Evolutionary conservation across 2,113 vertebrate genomes (phyloP).

Genomic region (Motacilla tschutschensis): DNA sequence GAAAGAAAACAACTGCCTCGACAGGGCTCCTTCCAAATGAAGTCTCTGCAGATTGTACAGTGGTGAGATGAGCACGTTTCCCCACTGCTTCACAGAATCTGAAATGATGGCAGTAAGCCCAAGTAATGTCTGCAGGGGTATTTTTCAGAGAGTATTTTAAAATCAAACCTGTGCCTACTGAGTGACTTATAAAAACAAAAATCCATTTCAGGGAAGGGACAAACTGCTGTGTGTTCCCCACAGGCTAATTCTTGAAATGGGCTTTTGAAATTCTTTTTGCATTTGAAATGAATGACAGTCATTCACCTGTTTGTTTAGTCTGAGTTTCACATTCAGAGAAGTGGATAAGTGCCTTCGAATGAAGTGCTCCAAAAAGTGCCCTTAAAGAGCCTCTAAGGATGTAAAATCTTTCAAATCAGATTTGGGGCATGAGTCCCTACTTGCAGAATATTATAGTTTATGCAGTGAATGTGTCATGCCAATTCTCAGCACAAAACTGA

Average conservation of each 20-base stretch:
- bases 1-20: neutral
- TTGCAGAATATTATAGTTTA: neutral
- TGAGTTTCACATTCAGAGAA: conserved; percentile 3
- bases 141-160: conserved; percentile 24
- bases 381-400: neutral
- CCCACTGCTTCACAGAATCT: conserved; percentile 7
- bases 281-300: conserved; percentile 15
- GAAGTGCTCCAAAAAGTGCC: neutral
- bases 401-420: neutral
- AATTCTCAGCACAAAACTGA: neutral
- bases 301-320: conserved; percentile 20
- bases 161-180: conserved; percentile 11
- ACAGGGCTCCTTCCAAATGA: conserved; percentile 4
- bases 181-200: conserved; percentile 29
- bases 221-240: conserved; percentile 18
- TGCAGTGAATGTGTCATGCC: neutral
- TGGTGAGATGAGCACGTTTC: neutral
- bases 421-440: neutral
- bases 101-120: conserved; percentile 13
- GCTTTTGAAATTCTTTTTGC: conserved; percentile 30
- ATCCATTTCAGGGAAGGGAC: conserved; percentile 7
- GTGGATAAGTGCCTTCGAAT: neutral
- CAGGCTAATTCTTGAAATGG: conserved; percentile 35
- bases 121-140: neutral
- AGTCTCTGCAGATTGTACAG: neutral